Base-by-base conservation (phyloP, 2,113 vertebrate genomes). In the Rana temporaria region DNA sequence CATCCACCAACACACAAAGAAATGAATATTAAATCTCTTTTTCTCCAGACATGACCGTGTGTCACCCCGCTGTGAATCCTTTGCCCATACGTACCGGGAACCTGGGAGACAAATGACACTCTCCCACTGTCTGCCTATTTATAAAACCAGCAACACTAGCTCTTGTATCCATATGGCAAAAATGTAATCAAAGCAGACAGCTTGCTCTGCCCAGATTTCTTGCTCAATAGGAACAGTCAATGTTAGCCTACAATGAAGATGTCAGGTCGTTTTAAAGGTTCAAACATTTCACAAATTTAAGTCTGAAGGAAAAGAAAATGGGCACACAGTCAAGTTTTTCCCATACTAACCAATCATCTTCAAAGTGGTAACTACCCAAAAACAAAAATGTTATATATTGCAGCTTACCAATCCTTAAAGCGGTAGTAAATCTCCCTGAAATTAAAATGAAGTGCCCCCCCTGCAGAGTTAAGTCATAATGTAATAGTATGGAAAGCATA, bases 21-120 rank as follows among this genome's bases (percentile, higher is more conserved):
- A 71, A 68, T 22, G n/a, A 67, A 68, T 69, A 79, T 79, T 68
- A 67, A 5, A 68, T 68, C 30, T 69, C n/a, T 24, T 32, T 68
- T 17, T 20, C 19, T 16, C 24, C 48, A 32, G 26, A 9, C 65
- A 22, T 32, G 55, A 18, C 65, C 64, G 11, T 3, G 77, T 14
- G 53, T 79, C 77, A 57, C 77, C 60, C 77, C 16, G 19, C 77
- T 59, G 64, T 57, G 77, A 53, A 67, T 67, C 26, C 34, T 55
- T 79, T 30, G 52, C 48, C 77, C 64, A 67, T 56, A 42, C 16
- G 67, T 34, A 67, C 16, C 63, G 73, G 34, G 59, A 24, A 65
- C 75, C 26, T 66, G 26, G 42, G 48, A 66, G 76, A 55, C 76
- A 67, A 78, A 67, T 78, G 20, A 55, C 60, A 18, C 4, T 55